Evolutionary conservation across 1,140 invertebrate species (phyloP), one percentile per base, ranked within the genome.

Genomic region (Gonioctena quinquepunctata): DNA sequence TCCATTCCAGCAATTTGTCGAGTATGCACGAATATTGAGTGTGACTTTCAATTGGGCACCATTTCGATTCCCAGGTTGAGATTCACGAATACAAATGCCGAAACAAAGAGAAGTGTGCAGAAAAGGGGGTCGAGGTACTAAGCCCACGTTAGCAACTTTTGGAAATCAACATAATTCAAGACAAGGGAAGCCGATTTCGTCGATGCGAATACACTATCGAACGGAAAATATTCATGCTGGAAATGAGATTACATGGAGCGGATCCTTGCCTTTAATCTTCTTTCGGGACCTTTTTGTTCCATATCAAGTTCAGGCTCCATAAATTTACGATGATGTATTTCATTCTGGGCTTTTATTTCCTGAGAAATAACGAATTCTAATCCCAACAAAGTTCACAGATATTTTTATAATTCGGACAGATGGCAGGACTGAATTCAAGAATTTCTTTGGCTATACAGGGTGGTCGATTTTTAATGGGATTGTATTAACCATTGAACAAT

Each of bases 171-270:
- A 42, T 42, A 42, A 42, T 42, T 42, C 1, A 42, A 42, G 33
- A 57, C 54, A 57, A 57, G 54, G 21, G 18, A 57, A 57, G 54
- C 54, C 54, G 54, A 57, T 57, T 57, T 57, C 25, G 4, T 2
- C 21, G 66, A 68, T 21, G 25, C 25, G n/a, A 11, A 57, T 57
- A 42, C 54, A 23, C 21, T 65, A 73, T 70, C 70, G 72, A 73
- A 60, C 49, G 65, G 65, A 59, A 73, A 67, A 73, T 70, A 73
- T 68, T 73, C 72, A 73, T 73, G 72, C 72, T 73, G 72, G 70
- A 73, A 73, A 73, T 70, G 64, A 68, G 56, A 68, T 73, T 73
- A 73, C 64, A 49, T 25, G 69, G 56, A 73, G 72, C 33, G 66
- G 64, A 64, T 57, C 65, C 63, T 33, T 69, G 61, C 67, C 71